Base-by-base conservation (phyloP, 2,113 vertebrate genomes). In the Podiceps cristatus region DNA sequence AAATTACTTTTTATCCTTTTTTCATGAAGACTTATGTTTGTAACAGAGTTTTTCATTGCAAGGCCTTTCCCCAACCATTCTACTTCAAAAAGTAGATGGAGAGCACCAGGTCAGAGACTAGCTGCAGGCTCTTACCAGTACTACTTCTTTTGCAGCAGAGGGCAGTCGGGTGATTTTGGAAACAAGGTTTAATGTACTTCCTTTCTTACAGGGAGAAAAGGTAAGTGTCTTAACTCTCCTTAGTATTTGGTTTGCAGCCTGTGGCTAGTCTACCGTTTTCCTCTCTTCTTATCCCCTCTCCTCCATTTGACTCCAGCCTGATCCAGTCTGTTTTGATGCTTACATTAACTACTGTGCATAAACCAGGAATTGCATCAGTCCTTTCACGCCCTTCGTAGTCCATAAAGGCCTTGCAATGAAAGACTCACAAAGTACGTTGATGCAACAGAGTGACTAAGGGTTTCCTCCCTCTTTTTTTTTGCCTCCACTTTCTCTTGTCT, bases 351-450 rank as follows among this genome's bases (percentile, higher is more conserved):
- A 66, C 85, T 25, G 1, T 1, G 1, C 33, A 37, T 25, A 86
- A 90, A 56, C 1, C 18, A 37, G 74, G 77, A 72, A 33, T 37
- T 9, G 22, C 74, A 45, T 53, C 50, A 29, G 20, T 37, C 42
- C 35, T 96, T 47, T 37, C 27, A 4, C 64, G 29, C 35, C 47
- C 45, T 79, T 93, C 75, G 63, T 91, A 79, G 59, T 92, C 91
- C 88, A 66, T 77, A 90, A 99, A 98, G 98, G 98, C 98, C 99
- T 99, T 99, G 98, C 98, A 99, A 97, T 98, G 98, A 98, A 98
- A 99, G 98, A 98, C 98, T 97, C 98, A 59, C 98, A 96, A 86
- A 78, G 79, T 98, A 78, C 69, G 81, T 98, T 99, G 97, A 97
- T 96, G 81, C 93, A 98, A 92, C 98, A 98, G 98, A 98, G 95